These are phyloP conservation scores for Dasysyrphus albostriatus DNA, from an alignment of 2,888 invertebrate genomes.

Conservation along the genomic window DNA sequence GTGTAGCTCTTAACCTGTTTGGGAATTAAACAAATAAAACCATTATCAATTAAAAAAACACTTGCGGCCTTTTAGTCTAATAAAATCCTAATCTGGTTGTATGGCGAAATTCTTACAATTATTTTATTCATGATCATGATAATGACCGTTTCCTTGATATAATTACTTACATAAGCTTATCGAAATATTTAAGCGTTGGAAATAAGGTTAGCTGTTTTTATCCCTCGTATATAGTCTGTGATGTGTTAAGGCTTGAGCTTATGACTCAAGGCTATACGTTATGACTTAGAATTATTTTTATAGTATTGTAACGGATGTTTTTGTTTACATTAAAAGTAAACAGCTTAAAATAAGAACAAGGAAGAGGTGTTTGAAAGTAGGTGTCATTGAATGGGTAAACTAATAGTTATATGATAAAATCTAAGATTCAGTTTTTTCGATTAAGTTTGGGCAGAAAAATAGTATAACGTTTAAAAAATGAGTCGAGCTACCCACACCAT, in stretches of 20 bases:
- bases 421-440: too few species aligned
- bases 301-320: neutral
- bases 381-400: too few species aligned
- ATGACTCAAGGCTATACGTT: neutral
- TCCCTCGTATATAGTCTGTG: neutral
- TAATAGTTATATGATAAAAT: too few species aligned
- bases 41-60: constrained; percentile 3
- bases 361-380: neutral
- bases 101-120: constrained; percentile 1
- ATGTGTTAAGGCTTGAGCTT: neutral
- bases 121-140: neutral
- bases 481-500: too few species aligned
- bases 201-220: neutral
- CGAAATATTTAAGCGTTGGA: neutral
- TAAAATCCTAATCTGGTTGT: neutral
- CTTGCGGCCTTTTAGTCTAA: constrained; percentile 3
- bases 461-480: too few species aligned
- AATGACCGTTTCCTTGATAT: constrained; percentile 11
- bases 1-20: constrained; percentile 3
- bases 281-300: neutral
- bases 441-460: too few species aligned
- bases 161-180: neutral
- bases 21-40: neutral
- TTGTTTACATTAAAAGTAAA: neutral
- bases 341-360: neutral